Conservation (phyloP, 2,797 vertebrate species). For the Macrochelys suwanniensis region DNA sequence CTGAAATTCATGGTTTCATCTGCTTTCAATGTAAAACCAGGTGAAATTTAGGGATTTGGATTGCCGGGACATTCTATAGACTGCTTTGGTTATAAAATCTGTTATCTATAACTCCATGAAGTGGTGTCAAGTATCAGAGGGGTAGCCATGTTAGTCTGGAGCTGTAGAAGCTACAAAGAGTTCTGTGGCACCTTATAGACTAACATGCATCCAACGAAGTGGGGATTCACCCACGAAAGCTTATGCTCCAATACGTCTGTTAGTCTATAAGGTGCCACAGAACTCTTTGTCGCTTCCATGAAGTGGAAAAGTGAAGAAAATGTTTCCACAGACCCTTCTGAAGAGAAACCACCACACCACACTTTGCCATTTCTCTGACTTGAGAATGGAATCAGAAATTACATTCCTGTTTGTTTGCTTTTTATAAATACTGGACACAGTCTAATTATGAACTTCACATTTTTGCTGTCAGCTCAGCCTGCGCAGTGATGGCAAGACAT, state of each 20-base stretch:
- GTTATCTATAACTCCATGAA: background rate
- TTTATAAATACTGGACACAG: background rate
- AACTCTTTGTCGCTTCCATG: too few relatives aligned
- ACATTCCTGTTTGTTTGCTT: background rate
- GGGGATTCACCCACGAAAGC: too few relatives aligned
- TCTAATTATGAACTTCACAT: background rate
- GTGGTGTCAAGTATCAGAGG: too few relatives aligned
- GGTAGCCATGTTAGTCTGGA: too few relatives aligned
- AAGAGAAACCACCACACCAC: background rate
- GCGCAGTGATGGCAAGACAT: accelerated
- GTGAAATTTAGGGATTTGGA: background rate
- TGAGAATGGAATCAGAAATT: accelerated
- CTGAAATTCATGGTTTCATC: accelerated
- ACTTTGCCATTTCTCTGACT: too few relatives aligned
- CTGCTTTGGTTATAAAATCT: accelerated
- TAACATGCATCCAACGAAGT: too few relatives aligned
- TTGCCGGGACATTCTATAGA: accelerated
- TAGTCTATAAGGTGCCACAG: too few relatives aligned
- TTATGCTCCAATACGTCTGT: too few relatives aligned
- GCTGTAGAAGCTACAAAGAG: too few relatives aligned
- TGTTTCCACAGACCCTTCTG: accelerated
- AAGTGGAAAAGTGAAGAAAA: accelerated
- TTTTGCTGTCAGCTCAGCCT: background rate
- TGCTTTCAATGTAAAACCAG: accelerated
- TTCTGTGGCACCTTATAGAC: too few relatives aligned